Conservation (phyloP, 2,113 vertebrate species). For the Malurus melanocephalus region DNA sequence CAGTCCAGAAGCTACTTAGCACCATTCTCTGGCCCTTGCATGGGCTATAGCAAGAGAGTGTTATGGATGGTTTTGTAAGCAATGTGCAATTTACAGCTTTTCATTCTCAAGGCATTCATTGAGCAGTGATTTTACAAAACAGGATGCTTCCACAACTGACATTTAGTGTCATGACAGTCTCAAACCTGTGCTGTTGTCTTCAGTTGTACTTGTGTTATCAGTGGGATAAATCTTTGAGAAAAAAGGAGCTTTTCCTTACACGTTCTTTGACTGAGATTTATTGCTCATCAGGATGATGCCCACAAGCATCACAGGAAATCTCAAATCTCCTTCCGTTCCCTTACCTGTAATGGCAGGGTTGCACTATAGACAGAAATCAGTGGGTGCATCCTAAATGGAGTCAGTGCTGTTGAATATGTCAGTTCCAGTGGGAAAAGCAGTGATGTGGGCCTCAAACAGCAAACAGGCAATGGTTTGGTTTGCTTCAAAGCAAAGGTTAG, state of each 20-base stretch:
- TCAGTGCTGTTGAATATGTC: neutral
- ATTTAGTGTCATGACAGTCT: neutral
- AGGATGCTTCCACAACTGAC: neutral
- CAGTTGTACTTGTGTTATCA: neutral
- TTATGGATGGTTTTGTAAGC: neutral
- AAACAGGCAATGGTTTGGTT: neutral
- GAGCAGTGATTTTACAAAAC: neutral
- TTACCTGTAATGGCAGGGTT: neutral
- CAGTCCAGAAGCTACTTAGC: neutral
- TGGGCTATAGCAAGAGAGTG: neutral
- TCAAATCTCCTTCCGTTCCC: neutral
- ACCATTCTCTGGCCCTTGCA: neutral
- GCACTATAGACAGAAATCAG: neutral
- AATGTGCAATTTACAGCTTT: neutral
- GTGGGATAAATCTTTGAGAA: neutral
- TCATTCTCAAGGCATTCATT: neutral
- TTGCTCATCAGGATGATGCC: neutral
- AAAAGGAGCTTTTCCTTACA: neutral
- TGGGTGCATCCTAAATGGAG: neutral
- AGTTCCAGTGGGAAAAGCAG: neutral
- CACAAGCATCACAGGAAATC: neutral
- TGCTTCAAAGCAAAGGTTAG: neutral
- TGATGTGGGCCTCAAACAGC: neutral
- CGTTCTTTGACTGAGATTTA: neutral
- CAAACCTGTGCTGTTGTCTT: neutral